phyloP scores from a whole-genome alignment of 2,888 invertebrate species.

The Parapristionchus giblindavisi region DNA sequence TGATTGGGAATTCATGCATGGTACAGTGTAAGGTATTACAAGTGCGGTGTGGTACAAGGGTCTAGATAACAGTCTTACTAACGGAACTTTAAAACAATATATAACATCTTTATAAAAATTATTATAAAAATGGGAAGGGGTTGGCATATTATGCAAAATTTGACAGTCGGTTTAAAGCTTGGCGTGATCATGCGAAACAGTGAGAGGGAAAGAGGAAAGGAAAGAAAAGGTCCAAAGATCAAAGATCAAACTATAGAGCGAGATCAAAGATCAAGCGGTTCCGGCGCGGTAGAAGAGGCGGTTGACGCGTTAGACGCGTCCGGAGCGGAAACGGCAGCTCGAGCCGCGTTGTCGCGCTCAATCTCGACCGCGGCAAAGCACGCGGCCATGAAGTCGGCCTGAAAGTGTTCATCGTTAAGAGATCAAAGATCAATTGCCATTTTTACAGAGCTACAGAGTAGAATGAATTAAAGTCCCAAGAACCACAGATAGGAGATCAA shows the following conservation, averaged over 20 bases:
- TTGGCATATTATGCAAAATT: no score
- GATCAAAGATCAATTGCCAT: neutral
- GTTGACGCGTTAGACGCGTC: neutral
- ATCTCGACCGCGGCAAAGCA: slow-evolving; percentile 79
- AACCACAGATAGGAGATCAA: neutral
- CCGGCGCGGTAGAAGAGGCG: neutral
- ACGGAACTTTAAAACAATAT: no score
- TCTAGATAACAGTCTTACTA: no score
- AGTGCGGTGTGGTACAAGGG: no score
- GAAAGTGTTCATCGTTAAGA: slow-evolving; percentile 67
- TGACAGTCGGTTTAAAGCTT: no score
- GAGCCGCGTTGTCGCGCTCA: slow-evolving; percentile 45
- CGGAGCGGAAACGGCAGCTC: neutral
- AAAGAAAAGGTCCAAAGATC: neutral
- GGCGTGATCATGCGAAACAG: no score
- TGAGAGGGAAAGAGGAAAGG: neutral
- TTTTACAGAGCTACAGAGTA: neutral
- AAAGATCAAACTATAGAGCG: neutral
- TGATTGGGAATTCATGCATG: no score
- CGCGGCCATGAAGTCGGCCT: slow-evolving; percentile 89
- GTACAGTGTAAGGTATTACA: no score
- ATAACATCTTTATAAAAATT: no score
- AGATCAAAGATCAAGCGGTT: slow-evolving; percentile 23
- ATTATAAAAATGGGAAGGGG: no score
- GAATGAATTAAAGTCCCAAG: neutral